These are phyloP conservation scores for Tricholauxania praeusta DNA, from an alignment of 2,888 invertebrate genomes.

Conservation along the genomic window DNA sequence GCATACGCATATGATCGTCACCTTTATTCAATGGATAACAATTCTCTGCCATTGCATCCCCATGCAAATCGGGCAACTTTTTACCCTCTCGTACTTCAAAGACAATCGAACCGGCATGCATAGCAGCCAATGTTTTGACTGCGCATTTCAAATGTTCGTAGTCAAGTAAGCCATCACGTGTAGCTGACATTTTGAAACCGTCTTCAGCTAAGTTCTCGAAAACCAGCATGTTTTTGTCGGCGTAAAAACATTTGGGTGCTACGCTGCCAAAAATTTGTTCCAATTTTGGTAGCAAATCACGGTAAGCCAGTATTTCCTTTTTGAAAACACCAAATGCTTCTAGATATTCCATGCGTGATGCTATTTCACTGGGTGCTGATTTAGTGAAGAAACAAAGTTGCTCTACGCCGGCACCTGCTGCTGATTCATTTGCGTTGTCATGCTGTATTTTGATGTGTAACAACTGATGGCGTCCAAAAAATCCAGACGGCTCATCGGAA, in stretches of 20 bases:
- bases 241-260: conserved; percentile 66
- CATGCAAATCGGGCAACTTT: conserved; percentile 55
- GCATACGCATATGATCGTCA: conserved; percentile 52
- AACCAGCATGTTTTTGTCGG: conserved; percentile 64
- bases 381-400: conserved; percentile 72
- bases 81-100: conserved; percentile 57
- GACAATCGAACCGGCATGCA: conserved; percentile 69
- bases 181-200: conserved; percentile 59
- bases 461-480: conserved; percentile 60
- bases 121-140: conserved; percentile 64
- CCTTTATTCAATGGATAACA: conserved; percentile 61
- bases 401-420: conserved; percentile 18
- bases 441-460: conserved; percentile 54
- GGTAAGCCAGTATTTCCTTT: conserved; percentile 69
- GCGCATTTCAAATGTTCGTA: conserved; percentile 65
- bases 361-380: conserved; percentile 70
- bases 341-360: conserved; percentile 69
- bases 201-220: conserved; percentile 67
- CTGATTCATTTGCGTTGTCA: conserved; percentile 35
- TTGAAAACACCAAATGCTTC: conserved; percentile 68
- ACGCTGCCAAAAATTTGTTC: conserved; percentile 53
- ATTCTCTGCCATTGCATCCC: conserved; percentile 62
- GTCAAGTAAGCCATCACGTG: conserved; percentile 60
- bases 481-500: conserved; percentile 60
- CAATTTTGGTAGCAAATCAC: conserved; percentile 66